Conservation (phyloP, 2,113 vertebrate species). For the Mormyrus iriodes region DNA sequence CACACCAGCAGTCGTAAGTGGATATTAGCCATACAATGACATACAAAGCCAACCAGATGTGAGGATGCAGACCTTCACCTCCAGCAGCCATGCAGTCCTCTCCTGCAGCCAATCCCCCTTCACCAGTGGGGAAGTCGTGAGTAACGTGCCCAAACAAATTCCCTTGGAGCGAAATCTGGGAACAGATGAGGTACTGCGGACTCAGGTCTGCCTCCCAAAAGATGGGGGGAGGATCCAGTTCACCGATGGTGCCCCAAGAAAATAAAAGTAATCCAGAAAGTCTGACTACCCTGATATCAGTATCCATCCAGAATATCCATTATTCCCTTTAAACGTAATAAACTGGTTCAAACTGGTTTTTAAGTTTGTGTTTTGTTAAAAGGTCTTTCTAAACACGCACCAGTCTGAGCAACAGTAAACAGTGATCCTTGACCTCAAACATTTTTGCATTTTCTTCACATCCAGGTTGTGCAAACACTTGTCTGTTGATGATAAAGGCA, state of each 20-base stretch:
- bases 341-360: neutral
- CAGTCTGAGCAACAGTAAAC: neutral
- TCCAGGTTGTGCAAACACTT: neutral
- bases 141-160: constrained; percentile 53
- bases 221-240: neutral
- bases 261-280: neutral
- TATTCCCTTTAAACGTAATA: neutral
- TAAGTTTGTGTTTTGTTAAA: neutral
- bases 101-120: constrained; percentile 37
- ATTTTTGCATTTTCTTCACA: neutral
- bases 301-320: constrained; percentile 8
- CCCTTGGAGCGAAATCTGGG: constrained; percentile 20
- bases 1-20: constrained; percentile 26
- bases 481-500: neutral
- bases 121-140: constrained; percentile 32
- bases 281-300: neutral
- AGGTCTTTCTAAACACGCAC: neutral
- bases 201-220: constrained; percentile 16
- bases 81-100: constrained; percentile 51
- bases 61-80: constrained; percentile 45
- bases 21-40: constrained; percentile 42
- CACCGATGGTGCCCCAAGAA: neutral
- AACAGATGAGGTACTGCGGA: neutral
- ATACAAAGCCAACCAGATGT: constrained; percentile 63
- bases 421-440: neutral